phyloP scores from a whole-genome alignment of 2,113 vertebrate species.

The Anoplopoma fimbria region DNA sequence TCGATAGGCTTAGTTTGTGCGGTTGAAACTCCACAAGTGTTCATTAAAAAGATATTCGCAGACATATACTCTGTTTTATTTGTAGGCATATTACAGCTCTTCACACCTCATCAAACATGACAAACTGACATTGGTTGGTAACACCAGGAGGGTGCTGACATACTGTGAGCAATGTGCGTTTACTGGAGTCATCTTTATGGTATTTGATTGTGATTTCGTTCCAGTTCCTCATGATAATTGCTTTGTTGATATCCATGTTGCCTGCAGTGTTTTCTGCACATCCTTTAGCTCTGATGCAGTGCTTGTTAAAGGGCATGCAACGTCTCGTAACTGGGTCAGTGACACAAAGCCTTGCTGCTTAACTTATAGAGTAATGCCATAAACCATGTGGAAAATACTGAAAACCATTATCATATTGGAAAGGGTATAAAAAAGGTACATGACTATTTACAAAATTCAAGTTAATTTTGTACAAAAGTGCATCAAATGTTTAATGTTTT shows the following conservation, averaged over 20 bases:
- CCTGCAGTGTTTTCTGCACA: constrained; percentile 67
- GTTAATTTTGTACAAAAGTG: constrained; percentile 85
- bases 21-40: not conserved
- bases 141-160: constrained; percentile 19
- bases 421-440: constrained; percentile 70
- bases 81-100: constrained; percentile 53
- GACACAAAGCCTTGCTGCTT: constrained; percentile 36
- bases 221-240: constrained; percentile 13
- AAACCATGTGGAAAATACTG: constrained; percentile 56
- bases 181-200: constrained; percentile 5
- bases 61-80: constrained; percentile 66
- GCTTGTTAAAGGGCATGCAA: constrained; percentile 65
- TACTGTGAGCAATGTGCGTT: constrained; percentile 27
- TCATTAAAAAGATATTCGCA: constrained; percentile 20
- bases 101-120: constrained; percentile 50
- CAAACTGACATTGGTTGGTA: constrained; percentile 48
- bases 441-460: constrained; percentile 86
- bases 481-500: constrained; percentile 76
- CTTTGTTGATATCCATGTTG: constrained; percentile 24
- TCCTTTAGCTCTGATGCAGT: constrained; percentile 77
- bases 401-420: constrained; percentile 56
- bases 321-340: constrained; percentile 42
- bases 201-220: constrained; percentile 17
- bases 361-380: constrained; percentile 68
- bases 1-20: not conserved